Base-by-base conservation (phyloP, 2,888 invertebrate species). In the Cynaeus angustus region DNA sequence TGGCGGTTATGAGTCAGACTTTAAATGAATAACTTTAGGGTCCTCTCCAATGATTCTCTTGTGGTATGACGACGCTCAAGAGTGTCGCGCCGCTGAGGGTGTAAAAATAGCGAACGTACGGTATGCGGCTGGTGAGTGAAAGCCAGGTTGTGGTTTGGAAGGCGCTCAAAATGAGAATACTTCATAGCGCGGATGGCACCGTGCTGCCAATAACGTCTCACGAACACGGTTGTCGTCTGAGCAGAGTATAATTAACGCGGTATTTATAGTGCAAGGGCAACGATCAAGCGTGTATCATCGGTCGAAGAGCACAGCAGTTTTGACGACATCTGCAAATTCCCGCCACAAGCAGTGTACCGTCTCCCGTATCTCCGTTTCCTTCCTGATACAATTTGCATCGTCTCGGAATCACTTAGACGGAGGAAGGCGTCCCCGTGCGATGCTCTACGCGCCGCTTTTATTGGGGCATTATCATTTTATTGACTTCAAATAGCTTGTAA, bases 401-500 rank as follows among this genome's bases (percentile, higher is more conserved):
- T 81, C 82, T 80, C 80, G 79, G 82, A 84, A 83, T 84, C 84
- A 84, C 84, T 84, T 83, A 83, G 82, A 77, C 79, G 74, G 73
- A 74, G 76, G 75, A 77, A 75, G 76, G 75, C 77, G 78, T 80
- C 80, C 78, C 79, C 72, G 76, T 73, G 78, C 77, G 78, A 77
- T 77, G 77, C 77, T 75, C 75, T 74, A 69, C 75, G 77, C 82
- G 82, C 78, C 82, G 83, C 83, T 83, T 85, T 85, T 85, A 85
- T 85, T 85, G 84, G 83, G 79, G 83, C 85, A 86, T 86, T 86
- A 85, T 84, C 86, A 85, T 86, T 86, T 87, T 87, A 87, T 86
- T 84, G 86, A 85, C 86, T 85, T 84, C 85, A 85, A 87, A 87
- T 87, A 85, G 87, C 86, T 86, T 86, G 86, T 85, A 86, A 86